These are phyloP conservation scores for Panurus biarmicus DNA, from an alignment of 2,113 vertebrate species.

Conservation along the genomic window DNA sequence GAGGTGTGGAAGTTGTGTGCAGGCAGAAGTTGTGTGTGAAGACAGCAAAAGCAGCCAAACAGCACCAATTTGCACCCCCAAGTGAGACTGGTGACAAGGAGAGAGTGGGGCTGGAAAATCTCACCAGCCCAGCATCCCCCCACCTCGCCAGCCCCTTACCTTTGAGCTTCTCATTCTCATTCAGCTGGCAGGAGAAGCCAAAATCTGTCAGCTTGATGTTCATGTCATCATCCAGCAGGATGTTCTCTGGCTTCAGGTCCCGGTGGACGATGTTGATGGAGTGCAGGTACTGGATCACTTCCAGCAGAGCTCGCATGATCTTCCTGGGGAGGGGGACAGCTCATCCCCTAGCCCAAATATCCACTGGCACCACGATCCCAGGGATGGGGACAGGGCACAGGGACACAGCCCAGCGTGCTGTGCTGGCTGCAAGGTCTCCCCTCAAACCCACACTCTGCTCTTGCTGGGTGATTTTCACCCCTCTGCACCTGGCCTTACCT, in stretches of 20 bases:
- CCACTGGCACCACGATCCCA: fast-evolving
- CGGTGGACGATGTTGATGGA: constrained; percentile 88
- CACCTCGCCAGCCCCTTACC: constrained; percentile 51
- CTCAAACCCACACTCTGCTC: fast-evolving
- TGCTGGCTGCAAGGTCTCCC: neutral
- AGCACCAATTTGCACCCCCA: fast-evolving
- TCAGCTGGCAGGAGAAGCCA: constrained; percentile 87
- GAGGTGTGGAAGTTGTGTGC: neutral
- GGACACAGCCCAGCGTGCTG: neutral
- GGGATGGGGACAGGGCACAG: neutral
- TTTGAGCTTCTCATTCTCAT: constrained; percentile 77
- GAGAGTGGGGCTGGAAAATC: neutral
- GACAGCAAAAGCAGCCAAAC: neutral
- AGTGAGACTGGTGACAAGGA: neutral
- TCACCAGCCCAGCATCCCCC: neutral
- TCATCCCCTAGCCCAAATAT: fast-evolving
- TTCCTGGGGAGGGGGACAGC: constrained; percentile 71
- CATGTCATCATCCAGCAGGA: constrained; percentile 91
- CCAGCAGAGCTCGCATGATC: constrained; percentile 90
- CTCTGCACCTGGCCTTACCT: constrained; percentile 71
- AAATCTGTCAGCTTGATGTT: constrained; percentile 98
- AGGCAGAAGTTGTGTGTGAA: neutral
- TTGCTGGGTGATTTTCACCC: neutral
- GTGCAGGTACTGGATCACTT: constrained; percentile 88
- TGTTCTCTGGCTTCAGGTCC: constrained; percentile 97